These are phyloP conservation scores for Myzus persicae DNA, from an alignment of 1,140 invertebrate species.

Conservation along the genomic window DNA sequence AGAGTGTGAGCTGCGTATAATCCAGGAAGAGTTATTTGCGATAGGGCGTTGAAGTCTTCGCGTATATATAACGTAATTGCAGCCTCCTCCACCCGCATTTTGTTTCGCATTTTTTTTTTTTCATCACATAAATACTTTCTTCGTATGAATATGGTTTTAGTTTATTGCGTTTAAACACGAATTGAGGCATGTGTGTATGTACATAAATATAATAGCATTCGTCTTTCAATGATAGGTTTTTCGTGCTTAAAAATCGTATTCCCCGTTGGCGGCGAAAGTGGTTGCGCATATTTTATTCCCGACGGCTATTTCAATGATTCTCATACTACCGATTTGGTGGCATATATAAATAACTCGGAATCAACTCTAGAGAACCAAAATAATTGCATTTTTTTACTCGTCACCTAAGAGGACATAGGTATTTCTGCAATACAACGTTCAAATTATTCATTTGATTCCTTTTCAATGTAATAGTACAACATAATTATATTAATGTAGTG, in stretches of 20 bases:
- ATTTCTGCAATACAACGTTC: neutral
- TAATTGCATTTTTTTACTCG: neutral
- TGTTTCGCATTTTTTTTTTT: constrained; percentile 8
- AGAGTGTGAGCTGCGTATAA: neutral
- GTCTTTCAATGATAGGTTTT: neutral
- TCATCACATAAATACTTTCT: constrained; percentile 32
- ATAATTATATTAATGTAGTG: neutral
- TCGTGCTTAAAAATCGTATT: neutral
- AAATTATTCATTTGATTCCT: neutral
- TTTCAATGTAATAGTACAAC: neutral
- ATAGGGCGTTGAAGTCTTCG: constrained; percentile 28
- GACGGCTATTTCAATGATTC: neutral
- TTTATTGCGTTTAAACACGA: neutral
- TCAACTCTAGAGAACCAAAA: neutral
- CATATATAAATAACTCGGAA: neutral
- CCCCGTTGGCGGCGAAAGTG: constrained; percentile 50
- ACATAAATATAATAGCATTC: neutral
- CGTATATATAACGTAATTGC: neutral
- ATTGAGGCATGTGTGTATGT: neutral
- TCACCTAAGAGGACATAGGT: neutral
- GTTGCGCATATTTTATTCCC: neutral
- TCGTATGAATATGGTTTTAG: neutral
- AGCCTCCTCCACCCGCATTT: neutral
- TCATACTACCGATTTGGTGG: neutral
- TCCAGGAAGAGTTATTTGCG: constrained; percentile 15